These are phyloP conservation scores for Poeciliopsis turrubarensis DNA, from an alignment of 2,113 vertebrate species.

Conservation along the genomic window DNA sequence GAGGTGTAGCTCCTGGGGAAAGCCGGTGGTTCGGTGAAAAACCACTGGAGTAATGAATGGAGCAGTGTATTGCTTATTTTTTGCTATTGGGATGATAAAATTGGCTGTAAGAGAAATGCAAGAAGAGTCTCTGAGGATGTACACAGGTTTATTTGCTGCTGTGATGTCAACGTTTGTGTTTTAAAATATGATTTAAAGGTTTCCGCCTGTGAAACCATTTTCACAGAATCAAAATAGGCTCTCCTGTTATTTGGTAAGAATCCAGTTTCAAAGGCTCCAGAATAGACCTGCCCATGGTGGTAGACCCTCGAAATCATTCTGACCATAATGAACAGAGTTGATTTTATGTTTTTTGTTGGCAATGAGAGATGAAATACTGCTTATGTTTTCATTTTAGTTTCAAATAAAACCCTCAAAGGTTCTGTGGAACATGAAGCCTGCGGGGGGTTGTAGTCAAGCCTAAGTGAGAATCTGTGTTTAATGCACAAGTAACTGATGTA, in stretches of 20 bases:
- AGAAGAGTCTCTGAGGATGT: constrained; percentile 37
- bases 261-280: constrained; percentile 18
- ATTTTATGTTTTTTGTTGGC: background rate
- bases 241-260: constrained; percentile 32
- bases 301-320: constrained; percentile 24
- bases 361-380: constrained; percentile 11
- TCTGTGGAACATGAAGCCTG: background rate
- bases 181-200: constrained; percentile 54
- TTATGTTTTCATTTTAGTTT: constrained; percentile 10
- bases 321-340: constrained; percentile 1
- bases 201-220: constrained; percentile 63
- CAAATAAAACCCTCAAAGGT: background rate
- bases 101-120: constrained; percentile 49
- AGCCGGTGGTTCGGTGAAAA: constrained; percentile 41
- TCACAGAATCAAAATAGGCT: constrained; percentile 61
- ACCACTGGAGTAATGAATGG: constrained; percentile 19
- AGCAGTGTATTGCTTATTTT: constrained; percentile 19
- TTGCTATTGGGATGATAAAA: constrained; percentile 49
- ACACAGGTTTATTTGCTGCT: constrained; percentile 53
- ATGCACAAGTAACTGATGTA: constrained; percentile 5
- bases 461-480: constrained; percentile 1
- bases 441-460: background rate
- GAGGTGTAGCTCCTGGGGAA: constrained; percentile 28
- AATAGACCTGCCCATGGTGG: background rate
- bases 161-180: constrained; percentile 56